These are phyloP conservation scores for Anthonomus grandis DNA, from an alignment of 1,140 invertebrate species.

Conservation along the genomic window DNA sequence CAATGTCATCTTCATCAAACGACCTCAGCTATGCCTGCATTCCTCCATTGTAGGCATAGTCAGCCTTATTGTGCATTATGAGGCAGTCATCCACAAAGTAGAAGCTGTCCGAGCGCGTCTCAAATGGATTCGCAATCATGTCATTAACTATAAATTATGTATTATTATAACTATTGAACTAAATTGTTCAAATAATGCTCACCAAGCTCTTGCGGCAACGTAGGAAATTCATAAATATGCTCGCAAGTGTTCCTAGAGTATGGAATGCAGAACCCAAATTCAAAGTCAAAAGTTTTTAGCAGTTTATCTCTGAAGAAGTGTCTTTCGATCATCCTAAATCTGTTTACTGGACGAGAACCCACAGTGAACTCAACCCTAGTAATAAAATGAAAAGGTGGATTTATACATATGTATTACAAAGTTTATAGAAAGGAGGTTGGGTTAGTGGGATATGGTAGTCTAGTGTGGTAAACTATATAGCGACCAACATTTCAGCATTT, in stretches of 20 bases:
- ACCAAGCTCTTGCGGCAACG: conserved; percentile 82
- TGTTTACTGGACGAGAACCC: conserved; percentile 85
- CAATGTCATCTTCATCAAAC: neutral
- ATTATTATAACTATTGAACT: conserved; percentile 9
- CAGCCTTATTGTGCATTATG: conserved; percentile 99
- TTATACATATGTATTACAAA: too few relatives aligned
- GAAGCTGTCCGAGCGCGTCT: conserved; percentile 97
- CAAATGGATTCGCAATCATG: conserved; percentile 94
- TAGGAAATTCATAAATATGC: conserved; percentile 98
- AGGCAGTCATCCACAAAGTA: conserved; percentile 97
- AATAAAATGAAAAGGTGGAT: too few relatives aligned
- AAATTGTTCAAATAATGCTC: conserved; percentile 32
- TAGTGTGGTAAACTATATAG: too few relatives aligned
- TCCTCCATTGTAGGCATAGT: conserved; percentile 89
- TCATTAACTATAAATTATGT: conserved; percentile 77
- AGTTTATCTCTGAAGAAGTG: conserved; percentile 94
- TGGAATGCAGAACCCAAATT: conserved; percentile 99
- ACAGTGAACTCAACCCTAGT: conserved; percentile 97
- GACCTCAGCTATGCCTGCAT: conserved; percentile 47
- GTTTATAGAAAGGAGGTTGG: too few relatives aligned
- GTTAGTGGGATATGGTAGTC: too few relatives aligned
- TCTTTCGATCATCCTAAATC: conserved; percentile 97
- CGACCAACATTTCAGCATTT: too few relatives aligned
- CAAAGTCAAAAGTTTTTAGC: conserved; percentile 99
- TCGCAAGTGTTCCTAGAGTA: conserved; percentile 97